A percentile compares a stretch with the other conserved stretches of the same genome.
Evolutionary conservation across 2,888 invertebrate species (phyloP).

Genomic region (Neoascia interrupta): DNA sequence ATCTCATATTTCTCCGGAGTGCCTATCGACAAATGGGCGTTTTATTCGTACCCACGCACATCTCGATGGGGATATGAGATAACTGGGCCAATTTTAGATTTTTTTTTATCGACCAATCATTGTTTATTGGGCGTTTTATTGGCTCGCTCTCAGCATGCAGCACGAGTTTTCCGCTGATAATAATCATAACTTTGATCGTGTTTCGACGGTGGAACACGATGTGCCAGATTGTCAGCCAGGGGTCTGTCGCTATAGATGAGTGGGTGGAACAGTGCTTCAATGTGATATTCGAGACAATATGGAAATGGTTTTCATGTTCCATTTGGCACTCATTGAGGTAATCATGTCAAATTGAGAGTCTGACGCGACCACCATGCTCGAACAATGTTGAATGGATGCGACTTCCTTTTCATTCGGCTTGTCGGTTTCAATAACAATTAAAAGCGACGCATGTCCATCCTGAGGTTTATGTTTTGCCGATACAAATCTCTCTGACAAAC

Average conservation of each 20-base stretch:
- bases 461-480: constrained; percentile 4
- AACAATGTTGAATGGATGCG: too few species aligned
- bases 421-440: constrained; percentile 45
- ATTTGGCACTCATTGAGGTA: too few species aligned
- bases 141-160: constrained; percentile 35
- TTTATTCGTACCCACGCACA: constrained; percentile 38
- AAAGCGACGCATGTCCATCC: constrained; percentile 57
- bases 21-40: constrained; percentile 30
- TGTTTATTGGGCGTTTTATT: constrained; percentile 52
- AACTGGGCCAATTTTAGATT: constrained; percentile 39
- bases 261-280: too few species aligned
- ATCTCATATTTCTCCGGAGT: constrained; percentile 46
- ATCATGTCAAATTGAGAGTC: constrained; percentile 27
- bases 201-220: constrained; percentile 26
- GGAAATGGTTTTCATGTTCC: too few species aligned
- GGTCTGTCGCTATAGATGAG: too few species aligned
- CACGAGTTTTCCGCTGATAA: constrained; percentile 10
- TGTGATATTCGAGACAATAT: too few species aligned
- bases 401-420: not conserved
- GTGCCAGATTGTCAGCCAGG: constrained; percentile 37
- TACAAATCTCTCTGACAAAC: constrained; percentile 28
- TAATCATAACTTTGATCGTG: constrained; percentile 45
- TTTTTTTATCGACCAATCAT: too few species aligned
- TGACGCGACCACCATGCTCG: constrained; percentile 39
- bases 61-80: constrained; percentile 50